Evolutionary conservation across 1,140 invertebrate species (phyloP), one percentile per base, ranked within the genome.

Genomic region (Phthorimaea operculella): DNA sequence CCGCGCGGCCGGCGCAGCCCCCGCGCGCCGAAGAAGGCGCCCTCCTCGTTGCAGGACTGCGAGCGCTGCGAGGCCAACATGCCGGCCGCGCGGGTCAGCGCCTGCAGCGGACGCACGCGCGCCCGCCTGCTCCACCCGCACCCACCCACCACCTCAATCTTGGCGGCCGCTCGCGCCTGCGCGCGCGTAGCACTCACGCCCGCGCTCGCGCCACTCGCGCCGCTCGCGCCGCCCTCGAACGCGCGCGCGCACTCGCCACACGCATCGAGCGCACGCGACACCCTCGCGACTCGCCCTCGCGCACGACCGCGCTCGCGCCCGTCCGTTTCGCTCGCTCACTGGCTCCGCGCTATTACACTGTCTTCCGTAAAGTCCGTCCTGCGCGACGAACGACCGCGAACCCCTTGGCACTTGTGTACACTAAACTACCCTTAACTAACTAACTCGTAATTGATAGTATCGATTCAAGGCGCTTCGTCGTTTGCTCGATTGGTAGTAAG

Each of bases 31-130:
- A 86, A 86, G 70, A 86, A 86, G 63, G 85, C 85, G 63, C 85
- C 85, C 72, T 86, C 85, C 68, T 86, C 85, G 79, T 83, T 85
- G 71, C 85, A 86, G 53, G 82, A 83, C 74, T 85, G 85, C 60
- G 77, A 81, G 45, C 85, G 75, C 76, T 86, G 85, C 69, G 83
- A 76, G 57, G 72, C 68, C 73, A 82, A 60, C 78, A 79, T 83
- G 62, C 73, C 79, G 68, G 70, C 75, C 70, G 70, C 71, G 69
- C 76, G 76, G 64, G 70, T 63, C 59, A 78, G 64, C 70, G 70
- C 68, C 66, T 69, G 70, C 71, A 78, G 60, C 60, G 77, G 76
- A 56, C 76, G 73, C 74, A 79, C 80, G 65, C 78, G 79, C 74
- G 74, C 76, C 58, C 79, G 73, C 79, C 80, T 77, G 39, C 72